Evolutionary conservation across 2,113 vertebrate species (phyloP).

Genomic region (Myiozetetes cayanensis): DNA sequence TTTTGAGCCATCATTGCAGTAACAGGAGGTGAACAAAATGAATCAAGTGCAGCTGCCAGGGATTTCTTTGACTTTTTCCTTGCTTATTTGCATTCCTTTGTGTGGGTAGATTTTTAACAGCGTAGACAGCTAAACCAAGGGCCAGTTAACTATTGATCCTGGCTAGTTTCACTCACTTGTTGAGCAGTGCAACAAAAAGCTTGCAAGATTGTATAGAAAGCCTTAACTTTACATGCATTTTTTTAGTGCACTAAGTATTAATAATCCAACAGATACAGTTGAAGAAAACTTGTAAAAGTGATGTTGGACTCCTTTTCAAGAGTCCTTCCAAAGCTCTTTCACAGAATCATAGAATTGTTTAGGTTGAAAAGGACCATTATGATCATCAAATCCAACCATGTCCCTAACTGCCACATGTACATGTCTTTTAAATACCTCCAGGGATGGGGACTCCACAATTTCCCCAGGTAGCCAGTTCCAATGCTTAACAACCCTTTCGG

Average conservation of each 20-base stretch:
- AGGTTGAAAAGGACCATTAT: not conserved
- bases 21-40: not conserved
- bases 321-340: not conserved
- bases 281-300: not conserved
- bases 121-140: slow-evolving; percentile 22
- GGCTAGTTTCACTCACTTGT: not conserved
- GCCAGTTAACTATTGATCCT: slow-evolving; percentile 21
- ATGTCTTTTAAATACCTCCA: not conserved
- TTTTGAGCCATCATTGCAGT: not conserved
- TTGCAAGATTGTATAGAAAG: not conserved
- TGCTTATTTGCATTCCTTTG: slow-evolving; percentile 6
- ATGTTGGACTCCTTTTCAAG: not conserved
- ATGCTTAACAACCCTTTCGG: not conserved
- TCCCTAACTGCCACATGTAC: rapidly evolving
- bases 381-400: not conserved
- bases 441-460: not conserved
- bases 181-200: not conserved
- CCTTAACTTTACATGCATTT: not conserved
- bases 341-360: not conserved
- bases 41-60: not conserved
- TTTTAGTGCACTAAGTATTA: not conserved
- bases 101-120: not conserved
- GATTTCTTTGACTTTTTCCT: not conserved
- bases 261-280: not conserved
- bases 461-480: not conserved